These are phyloP conservation scores for Arothron firmamentum DNA, from an alignment of 2,113 vertebrate species.

Conservation along the genomic window DNA sequence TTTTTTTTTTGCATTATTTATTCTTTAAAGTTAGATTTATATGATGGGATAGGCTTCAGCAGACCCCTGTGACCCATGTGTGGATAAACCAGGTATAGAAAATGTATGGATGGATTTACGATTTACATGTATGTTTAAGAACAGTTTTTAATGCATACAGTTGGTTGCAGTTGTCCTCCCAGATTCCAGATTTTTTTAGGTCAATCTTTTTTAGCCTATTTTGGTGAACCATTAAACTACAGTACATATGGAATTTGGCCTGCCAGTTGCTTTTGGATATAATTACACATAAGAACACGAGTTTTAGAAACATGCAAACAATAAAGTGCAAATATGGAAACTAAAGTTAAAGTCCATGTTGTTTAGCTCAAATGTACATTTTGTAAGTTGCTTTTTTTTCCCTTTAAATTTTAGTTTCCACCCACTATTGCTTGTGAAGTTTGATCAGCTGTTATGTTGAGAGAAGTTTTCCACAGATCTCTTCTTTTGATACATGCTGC, in stretches of 20 bases:
- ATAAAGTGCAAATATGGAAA: slow-evolving; percentile 2
- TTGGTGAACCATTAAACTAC: slow-evolving; percentile 6
- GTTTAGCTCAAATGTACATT: not conserved
- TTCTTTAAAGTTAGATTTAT: not conserved
- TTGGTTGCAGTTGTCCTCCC: too few relatives aligned
- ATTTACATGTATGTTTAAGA: too few relatives aligned
- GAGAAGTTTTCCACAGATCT: not conserved
- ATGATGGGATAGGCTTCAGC: too few relatives aligned
- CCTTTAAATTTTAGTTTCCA: not conserved
- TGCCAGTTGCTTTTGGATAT: slow-evolving; percentile 6
- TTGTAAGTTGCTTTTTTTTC: not conserved
- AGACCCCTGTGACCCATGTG: too few relatives aligned
- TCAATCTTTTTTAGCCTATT: not conserved
- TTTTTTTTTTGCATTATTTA: too few relatives aligned
- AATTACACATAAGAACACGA: not conserved
- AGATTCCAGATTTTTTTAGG: not conserved
- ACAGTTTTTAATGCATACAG: not conserved
- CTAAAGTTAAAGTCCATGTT: not conserved
- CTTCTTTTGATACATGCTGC: not conserved
- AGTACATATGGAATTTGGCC: slow-evolving; percentile 12
- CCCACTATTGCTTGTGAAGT: not conserved
- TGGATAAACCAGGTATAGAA: too few relatives aligned
- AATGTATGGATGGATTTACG: too few relatives aligned
- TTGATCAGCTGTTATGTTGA: not conserved
- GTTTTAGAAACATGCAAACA: slow-evolving; percentile 17